Evolutionary conservation across 2,888 invertebrate species (phyloP).

Genomic region (Tuberolachnus salignus): DNA sequence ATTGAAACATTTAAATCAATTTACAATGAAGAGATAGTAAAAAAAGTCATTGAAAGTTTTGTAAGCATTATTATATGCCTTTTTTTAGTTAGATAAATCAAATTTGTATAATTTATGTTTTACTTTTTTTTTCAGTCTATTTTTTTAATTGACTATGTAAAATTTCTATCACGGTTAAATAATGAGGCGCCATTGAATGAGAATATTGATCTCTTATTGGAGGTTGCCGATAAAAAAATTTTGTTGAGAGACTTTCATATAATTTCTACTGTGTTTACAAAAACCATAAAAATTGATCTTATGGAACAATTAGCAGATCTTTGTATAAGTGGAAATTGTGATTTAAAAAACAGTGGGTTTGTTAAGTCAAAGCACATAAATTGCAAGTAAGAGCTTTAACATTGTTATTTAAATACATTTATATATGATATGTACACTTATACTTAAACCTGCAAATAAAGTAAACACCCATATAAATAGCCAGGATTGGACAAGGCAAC

Average conservation of each 20-base stretch:
- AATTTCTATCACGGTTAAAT: background rate
- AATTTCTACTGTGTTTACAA: background rate
- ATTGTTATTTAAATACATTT: too few species aligned
- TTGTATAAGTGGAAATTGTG: background rate
- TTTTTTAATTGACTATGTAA: slow-evolving; percentile 7
- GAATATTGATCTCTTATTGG: background rate
- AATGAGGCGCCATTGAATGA: background rate
- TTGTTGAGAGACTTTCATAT: background rate
- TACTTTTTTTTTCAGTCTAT: slow-evolving; percentile 5
- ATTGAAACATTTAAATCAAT: background rate
- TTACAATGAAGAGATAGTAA: background rate
- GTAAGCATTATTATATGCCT: slow-evolving; percentile 19
- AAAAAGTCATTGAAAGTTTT: background rate
- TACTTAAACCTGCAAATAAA: too few species aligned
- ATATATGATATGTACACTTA: too few species aligned
- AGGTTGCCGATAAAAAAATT: background rate
- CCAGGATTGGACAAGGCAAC: too few species aligned
- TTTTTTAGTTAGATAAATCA: background rate
- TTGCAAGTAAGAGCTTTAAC: slow-evolving; percentile 26
- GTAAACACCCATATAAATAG: too few species aligned
- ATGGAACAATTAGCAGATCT: slow-evolving; percentile 3
- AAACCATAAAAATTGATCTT: background rate
- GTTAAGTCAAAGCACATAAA: background rate
- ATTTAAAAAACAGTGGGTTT: background rate
- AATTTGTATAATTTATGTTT: background rate